These are phyloP conservation scores for Arbacia lixula DNA, from an alignment of 53 echinoderm and acorn worm genomes.

Conservation along the genomic window DNA sequence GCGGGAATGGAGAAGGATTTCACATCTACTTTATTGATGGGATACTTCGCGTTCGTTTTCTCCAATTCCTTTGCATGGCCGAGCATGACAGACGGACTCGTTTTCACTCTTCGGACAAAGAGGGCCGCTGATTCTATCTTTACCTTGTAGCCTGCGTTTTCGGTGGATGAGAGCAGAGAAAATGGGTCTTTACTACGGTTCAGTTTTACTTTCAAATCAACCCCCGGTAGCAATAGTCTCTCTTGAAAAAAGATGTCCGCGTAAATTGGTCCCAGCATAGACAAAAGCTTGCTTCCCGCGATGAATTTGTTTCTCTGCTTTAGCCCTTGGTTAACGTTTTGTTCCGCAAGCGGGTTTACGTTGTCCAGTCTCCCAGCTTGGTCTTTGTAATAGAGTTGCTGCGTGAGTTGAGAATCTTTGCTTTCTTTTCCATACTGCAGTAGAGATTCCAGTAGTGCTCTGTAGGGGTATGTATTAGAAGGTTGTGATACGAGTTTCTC, in stretches of 20 bases:
- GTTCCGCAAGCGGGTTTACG: conserved; percentile 41
- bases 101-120: conserved; percentile 65
- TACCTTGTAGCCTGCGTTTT: conserved; percentile 48
- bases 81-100: conserved; percentile 57
- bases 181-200: conserved; percentile 61
- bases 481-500: conserved; percentile 63
- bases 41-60: conserved; percentile 68
- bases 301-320: conserved; percentile 48
- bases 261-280: conserved; percentile 67
- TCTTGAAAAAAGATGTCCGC: conserved; percentile 77
- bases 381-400: conserved; percentile 64
- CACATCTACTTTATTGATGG: conserved; percentile 67
- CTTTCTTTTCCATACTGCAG: conserved; percentile 61
- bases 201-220: conserved; percentile 69
- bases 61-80: conserved; percentile 67
- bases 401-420: conserved; percentile 39
- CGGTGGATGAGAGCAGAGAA: conserved; percentile 56
- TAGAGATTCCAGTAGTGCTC: conserved; percentile 61
- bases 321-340: conserved; percentile 43
- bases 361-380: conserved; percentile 60
- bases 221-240: conserved; percentile 62
- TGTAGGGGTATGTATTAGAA: conserved; percentile 67
- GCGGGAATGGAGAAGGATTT: conserved; percentile 60
- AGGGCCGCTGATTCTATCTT: conserved; percentile 60
- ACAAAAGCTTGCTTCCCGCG: conserved; percentile 12